Conservation (phyloP, 2,113 vertebrate species). For the Aramus guarauna region DNA sequence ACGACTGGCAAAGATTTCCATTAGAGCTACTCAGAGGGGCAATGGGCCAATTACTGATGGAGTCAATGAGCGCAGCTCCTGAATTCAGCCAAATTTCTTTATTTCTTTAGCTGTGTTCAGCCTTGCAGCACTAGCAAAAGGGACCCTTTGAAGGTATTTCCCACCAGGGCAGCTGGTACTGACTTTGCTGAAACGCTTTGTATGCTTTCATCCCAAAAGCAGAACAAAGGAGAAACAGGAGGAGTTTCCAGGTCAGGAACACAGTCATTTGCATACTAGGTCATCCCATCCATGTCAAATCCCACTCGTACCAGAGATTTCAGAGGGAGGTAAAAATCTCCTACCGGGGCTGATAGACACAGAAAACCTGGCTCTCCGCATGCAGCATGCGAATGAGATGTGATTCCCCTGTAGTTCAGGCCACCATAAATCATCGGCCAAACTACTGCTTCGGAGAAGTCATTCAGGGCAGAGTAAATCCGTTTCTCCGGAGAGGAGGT, state of each 20-base stretch:
- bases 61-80: not conserved
- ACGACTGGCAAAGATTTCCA: not conserved
- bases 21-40: not conserved
- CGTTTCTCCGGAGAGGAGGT: not conserved
- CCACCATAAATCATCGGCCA: not conserved
- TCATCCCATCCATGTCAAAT: not conserved
- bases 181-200: slow-evolving; percentile 29
- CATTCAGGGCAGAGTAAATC: not conserved
- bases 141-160: slow-evolving; percentile 39
- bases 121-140: not conserved
- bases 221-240: slow-evolving; percentile 37
- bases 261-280: slow-evolving; percentile 30
- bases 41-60: not conserved
- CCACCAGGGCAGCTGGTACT: not conserved
- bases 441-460: not conserved
- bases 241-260: slow-evolving; percentile 22
- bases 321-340: not conserved
- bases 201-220: not conserved
- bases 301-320: not conserved
- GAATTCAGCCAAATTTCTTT: not conserved
- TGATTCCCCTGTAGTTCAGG: not conserved
- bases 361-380: not conserved
- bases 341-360: not conserved
- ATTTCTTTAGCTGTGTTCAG: not conserved
- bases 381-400: rapidly evolving